phyloP scores from a whole-genome alignment of 2,888 invertebrate genomes.

The Polyommatus icarus region DNA sequence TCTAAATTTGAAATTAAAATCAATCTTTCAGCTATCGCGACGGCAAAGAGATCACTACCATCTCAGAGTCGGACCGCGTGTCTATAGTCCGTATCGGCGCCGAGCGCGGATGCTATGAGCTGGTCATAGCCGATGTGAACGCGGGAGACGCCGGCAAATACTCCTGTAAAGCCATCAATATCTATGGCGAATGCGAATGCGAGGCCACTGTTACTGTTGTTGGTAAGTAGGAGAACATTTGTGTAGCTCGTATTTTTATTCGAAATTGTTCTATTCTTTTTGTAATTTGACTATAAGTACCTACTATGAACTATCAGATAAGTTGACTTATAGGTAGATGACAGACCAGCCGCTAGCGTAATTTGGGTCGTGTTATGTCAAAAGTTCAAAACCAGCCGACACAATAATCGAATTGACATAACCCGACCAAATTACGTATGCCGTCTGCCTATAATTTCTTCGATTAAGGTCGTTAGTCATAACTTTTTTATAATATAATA shows the following conservation, averaged over 20 bases:
- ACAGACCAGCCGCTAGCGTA: too few relatives aligned
- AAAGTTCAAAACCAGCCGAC: too few relatives aligned
- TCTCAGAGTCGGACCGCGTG: constrained; percentile 83
- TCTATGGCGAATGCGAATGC: constrained; percentile 87
- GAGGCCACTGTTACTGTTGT: constrained; percentile 90
- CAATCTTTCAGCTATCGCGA: constrained; percentile 88
- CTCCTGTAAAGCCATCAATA: constrained; percentile 91
- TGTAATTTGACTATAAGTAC: too few relatives aligned
- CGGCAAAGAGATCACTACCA: constrained; percentile 84
- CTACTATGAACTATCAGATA: too few relatives aligned
- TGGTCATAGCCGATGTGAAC: constrained; percentile 91
- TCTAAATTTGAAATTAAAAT: background rate
- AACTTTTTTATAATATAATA: too few relatives aligned
- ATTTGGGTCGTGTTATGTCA: too few relatives aligned
- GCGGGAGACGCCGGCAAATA: constrained; percentile 90
- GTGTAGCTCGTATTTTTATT: background rate
- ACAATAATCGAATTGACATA: too few relatives aligned
- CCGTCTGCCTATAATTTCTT: too few relatives aligned
- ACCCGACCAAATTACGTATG: too few relatives aligned
- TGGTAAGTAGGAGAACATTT: constrained; percentile 73
- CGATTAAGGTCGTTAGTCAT: too few relatives aligned
- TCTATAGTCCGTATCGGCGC: constrained; percentile 87
- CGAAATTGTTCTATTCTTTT: too few relatives aligned
- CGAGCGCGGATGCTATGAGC: constrained; percentile 91
- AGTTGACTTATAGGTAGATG: too few relatives aligned